Conservation (phyloP, 2,797 vertebrate species). For the Hapalemur alaotrensis region DNA sequence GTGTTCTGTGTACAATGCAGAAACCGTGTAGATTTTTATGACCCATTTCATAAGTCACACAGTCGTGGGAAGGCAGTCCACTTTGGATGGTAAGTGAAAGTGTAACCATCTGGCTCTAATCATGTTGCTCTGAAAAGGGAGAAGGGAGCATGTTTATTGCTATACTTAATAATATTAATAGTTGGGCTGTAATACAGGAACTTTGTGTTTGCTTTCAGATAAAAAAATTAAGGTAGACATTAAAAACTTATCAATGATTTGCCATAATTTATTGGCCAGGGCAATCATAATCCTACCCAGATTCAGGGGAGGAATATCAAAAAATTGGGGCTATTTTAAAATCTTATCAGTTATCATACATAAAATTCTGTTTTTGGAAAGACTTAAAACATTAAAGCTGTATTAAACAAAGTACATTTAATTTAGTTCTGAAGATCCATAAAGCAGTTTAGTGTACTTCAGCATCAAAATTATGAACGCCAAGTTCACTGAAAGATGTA, state of each 20-base stretch:
- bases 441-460: background rate
- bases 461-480: background rate
- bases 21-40: background rate
- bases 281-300: background rate
- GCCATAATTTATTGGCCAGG: background rate
- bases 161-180: background rate
- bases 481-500: background rate
- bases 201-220: background rate
- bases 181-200: background rate
- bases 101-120: background rate
- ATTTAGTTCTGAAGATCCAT: background rate
- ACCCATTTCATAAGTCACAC: background rate
- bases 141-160: background rate
- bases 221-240: background rate
- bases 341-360: background rate
- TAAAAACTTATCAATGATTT: background rate
- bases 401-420: background rate
- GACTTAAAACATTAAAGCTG: background rate
- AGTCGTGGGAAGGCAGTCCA: background rate
- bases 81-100: background rate
- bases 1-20: fast-evolving
- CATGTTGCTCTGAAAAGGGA: background rate
- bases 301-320: background rate
- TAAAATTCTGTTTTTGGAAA: background rate
- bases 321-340: background rate